These are phyloP conservation scores for Artibeus jamaicensis DNA, from an alignment of 2,797 vertebrate species.

Conservation along the genomic window DNA sequence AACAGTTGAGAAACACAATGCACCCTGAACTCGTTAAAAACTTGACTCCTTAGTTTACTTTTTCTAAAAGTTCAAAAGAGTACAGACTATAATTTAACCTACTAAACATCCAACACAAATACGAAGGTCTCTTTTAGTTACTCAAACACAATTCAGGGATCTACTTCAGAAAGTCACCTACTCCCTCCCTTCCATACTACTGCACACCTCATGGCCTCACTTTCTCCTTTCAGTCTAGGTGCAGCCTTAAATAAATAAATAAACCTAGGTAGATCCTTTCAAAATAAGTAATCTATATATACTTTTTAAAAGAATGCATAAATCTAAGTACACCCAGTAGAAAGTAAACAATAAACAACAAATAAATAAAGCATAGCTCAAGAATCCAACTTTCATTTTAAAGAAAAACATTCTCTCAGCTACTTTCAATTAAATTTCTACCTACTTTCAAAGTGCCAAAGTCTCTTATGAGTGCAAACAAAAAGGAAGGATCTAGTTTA, in stretches of 20 bases:
- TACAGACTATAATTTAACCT: constrained; percentile 33
- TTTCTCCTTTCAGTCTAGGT: background rate
- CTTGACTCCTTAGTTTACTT: constrained; percentile 23
- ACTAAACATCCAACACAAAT: background rate
- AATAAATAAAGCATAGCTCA: background rate
- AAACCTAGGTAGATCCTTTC: background rate
- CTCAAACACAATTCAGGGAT: background rate
- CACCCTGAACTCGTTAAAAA: constrained; percentile 42
- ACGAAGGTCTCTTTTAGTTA: background rate
- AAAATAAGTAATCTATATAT: background rate
- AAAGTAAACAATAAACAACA: background rate
- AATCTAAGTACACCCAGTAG: background rate
- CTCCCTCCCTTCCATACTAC: background rate
- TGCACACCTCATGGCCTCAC: background rate
- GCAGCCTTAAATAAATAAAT: background rate
- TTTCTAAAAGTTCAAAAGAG: constrained; percentile 57
- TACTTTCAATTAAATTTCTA: constrained; percentile 1
- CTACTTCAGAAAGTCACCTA: background rate
- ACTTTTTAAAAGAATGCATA: background rate
- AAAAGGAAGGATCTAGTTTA: background rate
- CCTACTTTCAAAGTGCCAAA: background rate
- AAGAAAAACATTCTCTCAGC: background rate
- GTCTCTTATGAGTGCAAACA: background rate
- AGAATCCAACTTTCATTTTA: background rate
- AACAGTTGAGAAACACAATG: background rate